Evolutionary conservation across 2,113 vertebrate species (phyloP).

Genomic region (Artemisiospiza belli): DNA sequence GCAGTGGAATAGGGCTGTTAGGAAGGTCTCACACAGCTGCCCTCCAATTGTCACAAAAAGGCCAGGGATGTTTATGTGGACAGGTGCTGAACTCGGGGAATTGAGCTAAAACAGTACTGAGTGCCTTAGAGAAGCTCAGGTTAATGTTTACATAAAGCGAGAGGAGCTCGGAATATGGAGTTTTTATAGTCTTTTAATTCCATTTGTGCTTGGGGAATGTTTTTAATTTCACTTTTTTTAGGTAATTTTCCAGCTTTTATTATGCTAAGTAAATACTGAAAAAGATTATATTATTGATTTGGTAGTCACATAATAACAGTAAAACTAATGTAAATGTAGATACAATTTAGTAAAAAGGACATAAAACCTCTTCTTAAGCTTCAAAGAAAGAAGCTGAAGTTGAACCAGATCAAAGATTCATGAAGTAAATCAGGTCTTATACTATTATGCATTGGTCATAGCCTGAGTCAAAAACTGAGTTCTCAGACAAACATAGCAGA

Average conservation of each 20-base stretch:
- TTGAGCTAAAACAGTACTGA: background rate
- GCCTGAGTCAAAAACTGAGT: background rate
- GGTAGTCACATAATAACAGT: background rate
- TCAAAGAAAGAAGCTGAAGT: background rate
- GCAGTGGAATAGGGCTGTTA: background rate
- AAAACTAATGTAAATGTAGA: conserved; percentile 9
- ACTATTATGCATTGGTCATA: background rate
- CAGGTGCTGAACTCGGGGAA: background rate
- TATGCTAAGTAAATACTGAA: conserved; percentile 13
- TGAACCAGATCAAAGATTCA: background rate
- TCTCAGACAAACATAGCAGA: background rate
- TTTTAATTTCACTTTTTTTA: background rate
- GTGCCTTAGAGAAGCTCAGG: background rate
- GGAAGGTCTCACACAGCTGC: background rate
- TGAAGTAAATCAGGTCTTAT: background rate
- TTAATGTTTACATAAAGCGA: background rate
- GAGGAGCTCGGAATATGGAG: background rate
- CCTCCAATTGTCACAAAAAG: background rate
- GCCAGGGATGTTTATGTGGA: background rate
- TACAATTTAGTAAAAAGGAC: conserved; percentile 7
- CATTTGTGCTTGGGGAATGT: background rate
- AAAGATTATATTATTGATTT: background rate
- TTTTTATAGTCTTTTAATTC: background rate
- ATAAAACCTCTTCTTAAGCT: background rate
- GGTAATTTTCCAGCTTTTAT: conserved; percentile 11